Conservation (phyloP, 2,113 vertebrate genomes). For the Cheilinus undulatus region DNA sequence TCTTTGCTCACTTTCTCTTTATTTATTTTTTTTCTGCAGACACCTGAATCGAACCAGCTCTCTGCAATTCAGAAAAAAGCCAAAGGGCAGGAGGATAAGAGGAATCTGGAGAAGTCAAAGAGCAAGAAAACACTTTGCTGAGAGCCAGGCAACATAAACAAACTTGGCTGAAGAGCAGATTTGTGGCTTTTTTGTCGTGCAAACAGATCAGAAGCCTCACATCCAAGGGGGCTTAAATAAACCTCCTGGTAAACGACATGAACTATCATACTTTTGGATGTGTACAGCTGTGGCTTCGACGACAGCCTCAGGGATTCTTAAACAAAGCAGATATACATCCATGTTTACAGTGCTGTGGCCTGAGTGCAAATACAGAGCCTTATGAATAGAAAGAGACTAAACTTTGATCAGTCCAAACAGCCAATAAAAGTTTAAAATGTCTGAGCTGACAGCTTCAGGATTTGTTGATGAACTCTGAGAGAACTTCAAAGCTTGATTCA, state of each 20-base stretch:
- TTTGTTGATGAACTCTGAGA: constrained; percentile 3
- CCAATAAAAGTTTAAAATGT: not conserved
- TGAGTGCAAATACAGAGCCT: not conserved
- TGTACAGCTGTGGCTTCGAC: too few species aligned
- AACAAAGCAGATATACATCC: constrained; percentile 17
- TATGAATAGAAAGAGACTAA: constrained; percentile 7
- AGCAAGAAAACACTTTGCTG: constrained; percentile 19
- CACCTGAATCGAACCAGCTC: constrained; percentile 30
- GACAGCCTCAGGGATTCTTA: constrained; percentile 14
- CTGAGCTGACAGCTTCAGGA: constrained; percentile 6
- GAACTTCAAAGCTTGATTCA: constrained; percentile 6
- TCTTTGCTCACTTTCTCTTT: constrained; percentile 48
- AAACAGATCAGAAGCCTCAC: constrained; percentile 50
- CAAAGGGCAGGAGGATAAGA: constrained; percentile 36
- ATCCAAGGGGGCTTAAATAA: constrained; percentile 36
- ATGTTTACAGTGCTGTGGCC: constrained; percentile 17
- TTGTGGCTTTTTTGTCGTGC: constrained; percentile 16
- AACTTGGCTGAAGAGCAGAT: constrained; percentile 10
- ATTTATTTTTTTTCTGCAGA: constrained; percentile 54
- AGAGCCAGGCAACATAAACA: constrained; percentile 46
- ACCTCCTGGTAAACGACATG: constrained; percentile 18
- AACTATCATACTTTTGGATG: constrained; percentile 20
- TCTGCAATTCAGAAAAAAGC: constrained; percentile 40
- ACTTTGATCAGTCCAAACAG: not conserved
- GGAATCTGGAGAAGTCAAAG: constrained; percentile 17